Evolutionary conservation across 2,888 invertebrate genomes (phyloP).

Genomic region (Agriopis marginaria): DNA sequence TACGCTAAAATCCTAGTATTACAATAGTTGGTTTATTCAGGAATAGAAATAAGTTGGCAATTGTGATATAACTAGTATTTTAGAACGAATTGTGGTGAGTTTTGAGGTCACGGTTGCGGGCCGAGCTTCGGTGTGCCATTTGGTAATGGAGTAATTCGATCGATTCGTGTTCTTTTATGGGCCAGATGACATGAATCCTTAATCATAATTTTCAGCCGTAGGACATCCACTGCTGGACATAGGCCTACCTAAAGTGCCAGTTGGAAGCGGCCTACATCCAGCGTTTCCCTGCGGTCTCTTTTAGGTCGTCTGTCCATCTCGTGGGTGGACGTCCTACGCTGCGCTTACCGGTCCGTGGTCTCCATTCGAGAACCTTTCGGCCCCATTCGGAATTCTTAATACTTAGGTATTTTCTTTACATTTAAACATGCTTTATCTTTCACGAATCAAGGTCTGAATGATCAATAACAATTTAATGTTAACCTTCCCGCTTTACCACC

Average conservation of each 20-base stretch:
- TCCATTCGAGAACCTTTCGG: too few relatives aligned
- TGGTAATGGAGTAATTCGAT: constrained; percentile 19
- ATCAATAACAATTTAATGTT: not conserved
- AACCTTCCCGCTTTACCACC: not conserved
- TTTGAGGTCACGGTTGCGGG: constrained; percentile 49
- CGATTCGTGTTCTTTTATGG: constrained; percentile 3
- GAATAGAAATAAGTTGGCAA: constrained; percentile 7
- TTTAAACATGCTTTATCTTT: not conserved
- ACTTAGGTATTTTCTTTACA: too few relatives aligned
- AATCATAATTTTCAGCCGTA: too few relatives aligned
- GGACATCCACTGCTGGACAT: too few relatives aligned
- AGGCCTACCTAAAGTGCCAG: too few relatives aligned
- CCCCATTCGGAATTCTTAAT: too few relatives aligned
- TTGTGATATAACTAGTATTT: constrained; percentile 22
- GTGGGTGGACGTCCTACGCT: too few relatives aligned
- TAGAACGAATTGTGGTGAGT: constrained; percentile 49
- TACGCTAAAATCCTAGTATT: too few relatives aligned
- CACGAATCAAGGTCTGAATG: not conserved
- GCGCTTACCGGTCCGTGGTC: too few relatives aligned
- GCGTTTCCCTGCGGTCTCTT: too few relatives aligned
- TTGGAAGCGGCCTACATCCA: too few relatives aligned
- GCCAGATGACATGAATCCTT: constrained; percentile 7
- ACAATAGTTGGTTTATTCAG: not conserved
- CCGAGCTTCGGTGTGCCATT: constrained; percentile 42
- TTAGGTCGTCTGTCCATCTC: too few relatives aligned